A percentile compares a stretch with the other conserved stretches of the same genome.
phyloP scores from a whole-genome alignment of 2,888 invertebrate species.

The Bugulina stolonifera region DNA sequence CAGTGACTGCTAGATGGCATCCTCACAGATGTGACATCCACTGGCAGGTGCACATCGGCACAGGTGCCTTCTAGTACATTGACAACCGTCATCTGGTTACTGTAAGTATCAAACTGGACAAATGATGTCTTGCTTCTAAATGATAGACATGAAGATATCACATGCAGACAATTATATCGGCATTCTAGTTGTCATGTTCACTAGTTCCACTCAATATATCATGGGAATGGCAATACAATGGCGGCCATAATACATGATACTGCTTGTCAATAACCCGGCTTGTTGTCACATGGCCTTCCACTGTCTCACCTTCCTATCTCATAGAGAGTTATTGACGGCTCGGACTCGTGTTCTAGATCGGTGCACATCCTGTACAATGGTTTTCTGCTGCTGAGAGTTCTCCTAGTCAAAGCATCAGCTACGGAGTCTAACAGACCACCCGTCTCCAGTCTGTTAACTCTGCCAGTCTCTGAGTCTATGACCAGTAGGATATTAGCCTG shows the following conservation, averaged over 20 bases:
- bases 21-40: conserved; percentile 6
- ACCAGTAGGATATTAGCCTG: conserved; percentile 45
- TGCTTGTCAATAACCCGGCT: too few species aligned
- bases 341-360: conserved; percentile 1
- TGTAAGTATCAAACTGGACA: conserved; percentile 30
- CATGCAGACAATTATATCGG: too few species aligned
- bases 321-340: not conserved
- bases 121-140: too few species aligned
- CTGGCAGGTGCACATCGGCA: conserved; percentile 36
- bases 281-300: too few species aligned
- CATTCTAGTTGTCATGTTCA: too few species aligned
- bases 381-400: conserved; percentile 24
- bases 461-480: conserved; percentile 44
- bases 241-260: too few species aligned
- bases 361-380: conserved; percentile 21
- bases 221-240: too few species aligned
- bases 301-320: conserved; percentile 1
- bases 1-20: conserved; percentile 23
- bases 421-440: conserved; percentile 39
- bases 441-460: conserved; percentile 38
- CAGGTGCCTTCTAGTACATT: conserved; percentile 41
- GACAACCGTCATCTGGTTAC: conserved; percentile 38
- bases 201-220: too few species aligned
- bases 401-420: conserved; percentile 31
- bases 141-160: too few species aligned